phyloP scores from a whole-genome alignment of 2,888 invertebrate species.

The Actias luna region DNA sequence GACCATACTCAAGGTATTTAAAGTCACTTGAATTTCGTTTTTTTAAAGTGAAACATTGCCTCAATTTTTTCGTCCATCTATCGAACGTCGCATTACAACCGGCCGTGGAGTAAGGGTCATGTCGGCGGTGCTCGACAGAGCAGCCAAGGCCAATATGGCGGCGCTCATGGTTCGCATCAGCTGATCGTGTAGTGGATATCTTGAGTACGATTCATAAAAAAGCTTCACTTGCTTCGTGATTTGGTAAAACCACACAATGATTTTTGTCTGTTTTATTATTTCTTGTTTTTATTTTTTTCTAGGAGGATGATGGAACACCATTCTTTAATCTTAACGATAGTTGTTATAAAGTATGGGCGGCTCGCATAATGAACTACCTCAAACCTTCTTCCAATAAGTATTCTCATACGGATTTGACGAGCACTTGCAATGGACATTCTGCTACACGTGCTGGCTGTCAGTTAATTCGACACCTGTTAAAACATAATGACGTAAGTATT shows the following conservation, averaged over 20 bases:
- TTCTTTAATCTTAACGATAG: slow-evolving; percentile 68
- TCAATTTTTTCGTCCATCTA: too few relatives aligned
- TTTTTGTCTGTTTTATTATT: slow-evolving; percentile 15
- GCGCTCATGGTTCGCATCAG: too few relatives aligned
- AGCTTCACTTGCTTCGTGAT: too few relatives aligned
- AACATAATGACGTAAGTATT: slow-evolving; percentile 81
- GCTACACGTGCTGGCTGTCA: slow-evolving; percentile 87
- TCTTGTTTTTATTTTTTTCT: slow-evolving; percentile 23
- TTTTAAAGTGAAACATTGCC: too few relatives aligned
- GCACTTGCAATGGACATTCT: slow-evolving; percentile 80
- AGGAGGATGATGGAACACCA: slow-evolving; percentile 61
- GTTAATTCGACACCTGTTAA: slow-evolving; percentile 87
- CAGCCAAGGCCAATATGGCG: too few relatives aligned
- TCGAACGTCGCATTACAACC: too few relatives aligned
- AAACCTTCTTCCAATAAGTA: slow-evolving; percentile 94
- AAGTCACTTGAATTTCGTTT: neutral
- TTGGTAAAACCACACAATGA: too few relatives aligned
- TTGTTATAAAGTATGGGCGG: slow-evolving; percentile 73
- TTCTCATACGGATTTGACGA: slow-evolving; percentile 89
- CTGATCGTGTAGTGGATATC: too few relatives aligned
- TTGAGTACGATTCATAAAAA: too few relatives aligned
- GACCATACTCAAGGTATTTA: slow-evolving; percentile 89
- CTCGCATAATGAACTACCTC: slow-evolving; percentile 91
- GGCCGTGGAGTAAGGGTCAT: too few relatives aligned
- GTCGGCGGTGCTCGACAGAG: too few relatives aligned